Evolutionary conservation across 53 echinoderm and acorn worm species (phyloP).

Genomic region (Astropecten irregularis): DNA sequence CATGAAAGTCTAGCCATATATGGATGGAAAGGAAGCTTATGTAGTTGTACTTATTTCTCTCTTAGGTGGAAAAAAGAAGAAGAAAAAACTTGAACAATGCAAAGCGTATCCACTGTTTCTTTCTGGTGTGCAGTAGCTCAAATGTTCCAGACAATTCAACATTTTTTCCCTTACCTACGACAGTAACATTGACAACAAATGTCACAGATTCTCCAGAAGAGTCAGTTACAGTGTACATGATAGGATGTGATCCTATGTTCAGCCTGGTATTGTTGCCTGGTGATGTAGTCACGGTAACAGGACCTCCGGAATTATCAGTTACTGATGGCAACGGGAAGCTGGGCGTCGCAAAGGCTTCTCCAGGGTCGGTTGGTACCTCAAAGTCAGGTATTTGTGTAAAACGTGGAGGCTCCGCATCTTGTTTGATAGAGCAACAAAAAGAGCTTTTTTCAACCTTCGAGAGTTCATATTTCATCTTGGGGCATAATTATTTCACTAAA

Average conservation of each 20-base stretch:
- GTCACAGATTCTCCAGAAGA: constrained; percentile 21
- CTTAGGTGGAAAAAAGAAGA: too few species aligned
- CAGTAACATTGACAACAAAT: constrained; percentile 27
- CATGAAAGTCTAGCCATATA: background rate
- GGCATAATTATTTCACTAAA: background rate
- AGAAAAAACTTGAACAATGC: too few species aligned
- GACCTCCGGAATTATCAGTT: background rate
- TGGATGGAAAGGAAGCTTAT: background rate
- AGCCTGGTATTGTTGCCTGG: background rate
- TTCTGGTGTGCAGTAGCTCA: background rate
- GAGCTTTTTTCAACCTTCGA: too few species aligned
- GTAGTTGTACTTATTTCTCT: background rate
- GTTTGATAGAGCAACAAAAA: too few species aligned
- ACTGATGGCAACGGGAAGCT: background rate
- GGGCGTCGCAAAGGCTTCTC: background rate
- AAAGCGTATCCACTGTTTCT: background rate
- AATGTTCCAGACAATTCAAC: too few species aligned
- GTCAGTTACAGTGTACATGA: constrained; percentile 50
- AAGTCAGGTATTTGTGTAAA: background rate
- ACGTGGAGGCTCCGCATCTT: background rate
- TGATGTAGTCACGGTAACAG: background rate
- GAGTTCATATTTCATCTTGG: too few species aligned
- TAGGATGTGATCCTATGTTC: background rate
- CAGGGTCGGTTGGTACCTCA: background rate
- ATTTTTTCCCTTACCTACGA: constrained; percentile 14